Conservation (phyloP, 2,888 invertebrate species). For the Sceliomorpha sp. region DNA sequence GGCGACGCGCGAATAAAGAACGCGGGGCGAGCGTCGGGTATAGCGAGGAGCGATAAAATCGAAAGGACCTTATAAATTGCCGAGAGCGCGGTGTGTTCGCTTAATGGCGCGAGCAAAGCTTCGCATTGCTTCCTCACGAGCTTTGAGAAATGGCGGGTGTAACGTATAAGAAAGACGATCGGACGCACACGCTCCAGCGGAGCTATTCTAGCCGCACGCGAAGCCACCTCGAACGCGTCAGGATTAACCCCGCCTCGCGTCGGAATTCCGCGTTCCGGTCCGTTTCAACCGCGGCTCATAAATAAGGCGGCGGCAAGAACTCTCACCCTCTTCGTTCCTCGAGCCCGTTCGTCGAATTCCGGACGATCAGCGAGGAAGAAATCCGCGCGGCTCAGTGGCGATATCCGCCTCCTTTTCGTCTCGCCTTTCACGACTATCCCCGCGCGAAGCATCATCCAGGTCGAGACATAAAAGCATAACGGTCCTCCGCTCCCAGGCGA, state of each 20-base stretch:
- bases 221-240: constrained; percentile 10
- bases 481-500: constrained; percentile 38
- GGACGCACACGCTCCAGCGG: neutral
- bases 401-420: constrained; percentile 23
- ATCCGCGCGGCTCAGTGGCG: neutral
- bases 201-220: constrained; percentile 5
- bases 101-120: constrained; percentile 27
- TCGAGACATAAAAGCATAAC: constrained; percentile 66
- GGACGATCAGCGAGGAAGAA: neutral
- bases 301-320: constrained; percentile 10
- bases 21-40: constrained; percentile 34
- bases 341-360: constrained; percentile 17
- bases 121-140: neutral
- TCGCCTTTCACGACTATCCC: constrained; percentile 27
- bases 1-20: constrained; percentile 30
- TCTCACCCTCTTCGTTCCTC: neutral
- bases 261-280: constrained; percentile 1
- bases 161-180: constrained; percentile 8
- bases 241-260: constrained; percentile 13
- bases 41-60: constrained; percentile 22
- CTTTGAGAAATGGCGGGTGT: constrained; percentile 8
- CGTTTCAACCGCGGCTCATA: constrained; percentile 1
- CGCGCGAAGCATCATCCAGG: constrained; percentile 26
- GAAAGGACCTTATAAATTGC: constrained; percentile 8
- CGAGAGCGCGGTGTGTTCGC: constrained; percentile 1